These are phyloP conservation scores for Talpa occidentalis DNA, from an alignment of 2,113 vertebrate genomes.

Conservation along the genomic window DNA sequence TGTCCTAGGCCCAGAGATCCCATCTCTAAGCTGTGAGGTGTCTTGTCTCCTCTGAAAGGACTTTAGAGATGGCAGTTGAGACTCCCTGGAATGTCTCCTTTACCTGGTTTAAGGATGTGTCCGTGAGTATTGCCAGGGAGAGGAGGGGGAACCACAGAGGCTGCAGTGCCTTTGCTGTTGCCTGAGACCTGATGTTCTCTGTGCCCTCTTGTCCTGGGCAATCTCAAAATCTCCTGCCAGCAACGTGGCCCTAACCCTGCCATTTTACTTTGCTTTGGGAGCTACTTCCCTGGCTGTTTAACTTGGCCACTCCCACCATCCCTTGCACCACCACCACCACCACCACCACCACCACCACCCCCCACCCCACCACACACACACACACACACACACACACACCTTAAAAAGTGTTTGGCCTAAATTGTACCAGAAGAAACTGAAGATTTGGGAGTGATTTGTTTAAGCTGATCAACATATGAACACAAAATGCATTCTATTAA, in stretches of 20 bases:
- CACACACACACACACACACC: not conserved
- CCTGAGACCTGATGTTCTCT: constrained; percentile 42
- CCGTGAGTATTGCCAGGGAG: not conserved
- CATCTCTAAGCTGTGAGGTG: constrained; percentile 38
- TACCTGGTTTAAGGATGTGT: constrained; percentile 43
- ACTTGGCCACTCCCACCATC: constrained; percentile 6
- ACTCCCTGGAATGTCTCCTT: constrained; percentile 55
- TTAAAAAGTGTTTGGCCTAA: constrained; percentile 46
- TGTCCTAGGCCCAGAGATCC: constrained; percentile 55
- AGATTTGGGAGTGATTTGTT: constrained; percentile 43
- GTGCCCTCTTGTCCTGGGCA: not conserved
- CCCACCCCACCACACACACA: not conserved
- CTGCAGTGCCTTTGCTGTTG: not conserved
- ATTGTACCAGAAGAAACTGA: constrained; percentile 27
- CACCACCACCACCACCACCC: not conserved
- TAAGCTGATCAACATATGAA: constrained; percentile 43
- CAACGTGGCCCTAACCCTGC: not conserved
- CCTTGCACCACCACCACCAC: not conserved
- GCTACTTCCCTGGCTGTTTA: not conserved
- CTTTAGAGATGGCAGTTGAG: constrained; percentile 57
- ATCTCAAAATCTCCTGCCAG: not conserved
- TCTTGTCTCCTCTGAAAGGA: constrained; percentile 48
- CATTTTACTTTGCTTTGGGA: constrained; percentile 51
- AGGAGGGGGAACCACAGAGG: not conserved
- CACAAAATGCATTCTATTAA: constrained; percentile 40